Base-by-base conservation (phyloP, 2,797 vertebrate genomes). In the Gila robusta region DNA sequence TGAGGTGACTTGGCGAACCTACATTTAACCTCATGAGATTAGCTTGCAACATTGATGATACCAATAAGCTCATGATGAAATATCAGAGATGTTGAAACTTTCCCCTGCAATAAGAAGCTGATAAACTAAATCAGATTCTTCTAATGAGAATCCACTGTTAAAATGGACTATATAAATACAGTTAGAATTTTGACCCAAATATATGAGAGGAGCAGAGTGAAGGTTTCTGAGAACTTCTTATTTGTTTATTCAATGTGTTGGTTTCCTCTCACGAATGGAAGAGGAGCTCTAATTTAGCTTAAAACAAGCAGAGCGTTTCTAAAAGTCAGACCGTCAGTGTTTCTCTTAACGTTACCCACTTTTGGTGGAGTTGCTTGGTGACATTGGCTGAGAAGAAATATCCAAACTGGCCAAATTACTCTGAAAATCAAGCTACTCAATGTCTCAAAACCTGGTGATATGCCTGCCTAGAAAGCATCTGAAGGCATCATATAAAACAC, bases 31-130 rank as follows among this genome's bases (percentile, higher is more conserved):
- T 66, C 16, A 39, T 17, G 32, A 17, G 8, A n/a, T 28, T 37
- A 64, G 12, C 17, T 67, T 54, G 32, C 23, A 37, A 6, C 8
- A 54, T 7, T 17, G 41, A 83, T 23, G 5, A 73, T 14, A 44
- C 35, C 17, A 62, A 9, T 59, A 70, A 71, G 10, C 6, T 59
- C 0, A 44, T 54, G 28, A 59, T 44, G 35, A 69, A 82, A 82
- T 17, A 21, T 41, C n/a, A n/a, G 6, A 73, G 19, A 74, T 32
- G 52, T 81, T 37, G 44, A 70, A 71, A 81, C 47, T n/a, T 83
- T 83, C 6, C n/a, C 6, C 7, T 12, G 7, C 47, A 47, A 19
- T 73, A 62, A 47, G 62, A 52, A 32, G 10, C 41, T 49, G 5
- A 67, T 80, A 67, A 80, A 37, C 2, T 21, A 69, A 70, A 37